These are phyloP conservation scores for Stomatorhinus ivindoensis DNA, from an alignment of 2,113 vertebrate genomes.

Conservation along the genomic window DNA sequence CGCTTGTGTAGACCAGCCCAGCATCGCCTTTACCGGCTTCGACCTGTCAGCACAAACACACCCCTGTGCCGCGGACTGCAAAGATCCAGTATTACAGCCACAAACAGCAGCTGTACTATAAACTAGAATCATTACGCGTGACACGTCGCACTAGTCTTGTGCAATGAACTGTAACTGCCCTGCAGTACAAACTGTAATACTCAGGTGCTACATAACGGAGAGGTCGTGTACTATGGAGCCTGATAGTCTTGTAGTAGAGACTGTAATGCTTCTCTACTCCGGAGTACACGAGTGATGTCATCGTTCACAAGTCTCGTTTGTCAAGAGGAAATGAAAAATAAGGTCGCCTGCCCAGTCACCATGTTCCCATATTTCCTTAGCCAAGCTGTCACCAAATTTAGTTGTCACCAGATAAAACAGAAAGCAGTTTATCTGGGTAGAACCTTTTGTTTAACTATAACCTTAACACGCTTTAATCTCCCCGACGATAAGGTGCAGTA, in stretches of 20 bases:
- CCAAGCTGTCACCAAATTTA: background rate
- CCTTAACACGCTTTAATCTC: background rate
- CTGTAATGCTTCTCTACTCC: background rate
- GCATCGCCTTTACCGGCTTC: background rate
- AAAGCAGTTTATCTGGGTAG: background rate
- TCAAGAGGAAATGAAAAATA: background rate
- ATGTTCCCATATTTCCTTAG: background rate
- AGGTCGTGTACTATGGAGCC: background rate
- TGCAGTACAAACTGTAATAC: background rate
- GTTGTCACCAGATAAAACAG: background rate
- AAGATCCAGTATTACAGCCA: background rate
- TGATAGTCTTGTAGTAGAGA: background rate
- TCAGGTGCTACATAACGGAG: background rate
- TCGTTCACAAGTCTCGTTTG: background rate
- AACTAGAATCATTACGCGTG: background rate
- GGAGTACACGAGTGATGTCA: background rate
- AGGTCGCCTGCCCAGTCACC: background rate
- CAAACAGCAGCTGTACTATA: background rate
- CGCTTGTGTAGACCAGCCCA: constrained; percentile 17
- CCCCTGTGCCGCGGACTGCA: background rate
- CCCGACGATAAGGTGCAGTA: background rate
- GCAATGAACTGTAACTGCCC: background rate
- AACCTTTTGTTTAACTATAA: background rate
- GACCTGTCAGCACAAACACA: background rate
- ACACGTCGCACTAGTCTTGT: background rate